phyloP scores from a whole-genome alignment of 2,888 invertebrate species.

The Spodoptera picta region DNA sequence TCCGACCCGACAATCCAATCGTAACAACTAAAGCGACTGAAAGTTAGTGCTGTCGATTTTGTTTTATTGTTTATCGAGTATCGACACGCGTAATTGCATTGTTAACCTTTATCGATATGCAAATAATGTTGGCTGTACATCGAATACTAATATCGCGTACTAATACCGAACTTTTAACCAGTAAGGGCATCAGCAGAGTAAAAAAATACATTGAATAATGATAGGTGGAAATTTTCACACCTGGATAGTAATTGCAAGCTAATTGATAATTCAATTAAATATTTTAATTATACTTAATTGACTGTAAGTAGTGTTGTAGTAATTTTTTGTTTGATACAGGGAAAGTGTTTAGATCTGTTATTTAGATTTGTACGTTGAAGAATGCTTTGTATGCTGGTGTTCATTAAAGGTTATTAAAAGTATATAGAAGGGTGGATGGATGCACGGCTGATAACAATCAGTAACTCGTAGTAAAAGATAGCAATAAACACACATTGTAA shows the following conservation, averaged over 20 bases:
- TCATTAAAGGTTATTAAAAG: too few relatives aligned
- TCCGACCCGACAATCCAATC: constrained; percentile 21
- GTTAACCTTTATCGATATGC: constrained; percentile 72
- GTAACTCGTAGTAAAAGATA: too few relatives aligned
- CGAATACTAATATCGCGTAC: constrained; percentile 42
- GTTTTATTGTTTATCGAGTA: constrained; percentile 68
- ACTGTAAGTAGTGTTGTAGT: constrained; percentile 13
- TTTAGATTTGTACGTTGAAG: too few relatives aligned
- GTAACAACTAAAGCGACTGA: constrained; percentile 30
- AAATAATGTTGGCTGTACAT: constrained; percentile 54
- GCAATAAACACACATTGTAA: too few relatives aligned
- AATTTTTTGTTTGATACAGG: background rate
- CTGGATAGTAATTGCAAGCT: constrained; percentile 41
- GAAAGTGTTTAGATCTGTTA: background rate
- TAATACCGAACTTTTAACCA: constrained; percentile 16
- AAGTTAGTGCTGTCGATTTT: constrained; percentile 56
- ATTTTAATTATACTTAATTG: constrained; percentile 19
- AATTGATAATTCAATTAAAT: constrained; percentile 23
- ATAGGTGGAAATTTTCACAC: constrained; percentile 28
- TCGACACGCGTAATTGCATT: constrained; percentile 69
- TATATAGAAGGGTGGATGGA: too few relatives aligned
- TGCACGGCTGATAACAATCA: too few relatives aligned
- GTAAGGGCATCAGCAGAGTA: constrained; percentile 33
- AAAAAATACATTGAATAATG: constrained; percentile 31
- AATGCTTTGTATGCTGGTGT: too few relatives aligned